Evolutionary conservation across 2,888 invertebrate genomes (phyloP).

Genomic region (Leucoma salicis): DNA sequence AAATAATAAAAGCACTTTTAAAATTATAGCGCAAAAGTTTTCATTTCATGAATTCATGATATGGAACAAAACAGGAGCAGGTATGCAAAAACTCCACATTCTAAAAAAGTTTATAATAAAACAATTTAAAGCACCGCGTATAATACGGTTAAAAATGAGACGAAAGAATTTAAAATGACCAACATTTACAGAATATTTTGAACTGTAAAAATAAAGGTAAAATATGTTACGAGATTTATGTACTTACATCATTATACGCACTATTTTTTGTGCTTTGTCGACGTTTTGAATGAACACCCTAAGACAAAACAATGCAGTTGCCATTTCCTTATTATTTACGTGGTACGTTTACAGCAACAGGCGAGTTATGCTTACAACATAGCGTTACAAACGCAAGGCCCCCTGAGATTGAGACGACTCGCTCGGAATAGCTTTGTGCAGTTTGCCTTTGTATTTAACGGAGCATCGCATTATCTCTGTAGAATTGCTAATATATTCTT

Average conservation of each 20-base stretch:
- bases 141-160: conserved; percentile 64
- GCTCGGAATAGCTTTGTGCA: conserved; percentile 52
- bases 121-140: conserved; percentile 60
- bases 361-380: conserved; percentile 37
- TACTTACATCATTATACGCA: conserved; percentile 29
- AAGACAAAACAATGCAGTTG: no score
- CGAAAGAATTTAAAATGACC: conserved; percentile 60
- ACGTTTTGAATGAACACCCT: conserved; percentile 8
- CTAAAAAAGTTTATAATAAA: conserved; percentile 63
- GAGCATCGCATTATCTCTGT: conserved; percentile 42
- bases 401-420: conserved; percentile 48
- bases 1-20: conserved; percentile 46
- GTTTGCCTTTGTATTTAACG: conserved; percentile 54
- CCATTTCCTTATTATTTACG: conserved; percentile 30
- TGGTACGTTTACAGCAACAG: conserved; percentile 41
- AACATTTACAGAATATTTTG: conserved; percentile 56
- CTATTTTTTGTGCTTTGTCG: conserved; percentile 3
- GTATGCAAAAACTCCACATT: conserved; percentile 60
- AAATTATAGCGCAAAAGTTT: conserved; percentile 50
- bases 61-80: conserved; percentile 58
- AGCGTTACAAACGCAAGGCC: conserved; percentile 40
- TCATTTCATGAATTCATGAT: conserved; percentile 61
- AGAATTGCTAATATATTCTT: conserved; percentile 43
- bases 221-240: conserved; percentile 24
- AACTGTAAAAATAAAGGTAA: conserved; percentile 31